Evolutionary conservation across 2,113 vertebrate species (phyloP), one percentile per base, ranked within the genome.

Genomic region (Genyomyrus donnyi): DNA sequence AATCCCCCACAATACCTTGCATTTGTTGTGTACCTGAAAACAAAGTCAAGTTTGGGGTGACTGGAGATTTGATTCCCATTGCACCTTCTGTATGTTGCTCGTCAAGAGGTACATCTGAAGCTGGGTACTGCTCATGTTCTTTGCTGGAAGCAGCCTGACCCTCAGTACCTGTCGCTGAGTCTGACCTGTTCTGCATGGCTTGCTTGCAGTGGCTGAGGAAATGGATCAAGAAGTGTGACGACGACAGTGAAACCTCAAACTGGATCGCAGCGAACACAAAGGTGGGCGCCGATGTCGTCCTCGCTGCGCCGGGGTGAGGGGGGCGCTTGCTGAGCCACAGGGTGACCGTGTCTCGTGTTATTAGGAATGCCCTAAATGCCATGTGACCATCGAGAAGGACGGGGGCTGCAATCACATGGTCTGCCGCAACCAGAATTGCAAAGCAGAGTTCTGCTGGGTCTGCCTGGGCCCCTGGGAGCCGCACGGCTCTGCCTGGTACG

Each of bases 331-430:
- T 31, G n/a, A 13, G 62, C 62, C 62, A 31, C 3, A 11, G 10
- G n/a, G 62, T 46, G 53, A 56, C 83, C 35, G 11, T 83, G 86
- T 31, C 21, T 52, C n/a, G 7, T 85, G 45, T 91, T 88, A 39
- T 91, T 95, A 99, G 98, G 98, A 99, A 94, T 99, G 98, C 95
- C 98, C 98, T 27, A 99, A 99, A 98, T 99, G 98, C 96, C 98
- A 99, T 21, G 98, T 99, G 94, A 99, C 98, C 94, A 99, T 99
- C 88, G 98, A 99, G 94, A 99, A 99, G 95, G 98, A 99, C 17
- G 98, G 98, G 17, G 98, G 98, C 95, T 99, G 98, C 95, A 99
- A 99, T 95, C 98, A 99, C 96, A 99, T 99, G 98, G 98, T 99
- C 91, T 99, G 98, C 96, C 97, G 98, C 94, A 99, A 99, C 96